These are phyloP conservation scores for Mustelus asterias DNA, from an alignment of 2,113 vertebrate species.

Conservation along the genomic window DNA sequence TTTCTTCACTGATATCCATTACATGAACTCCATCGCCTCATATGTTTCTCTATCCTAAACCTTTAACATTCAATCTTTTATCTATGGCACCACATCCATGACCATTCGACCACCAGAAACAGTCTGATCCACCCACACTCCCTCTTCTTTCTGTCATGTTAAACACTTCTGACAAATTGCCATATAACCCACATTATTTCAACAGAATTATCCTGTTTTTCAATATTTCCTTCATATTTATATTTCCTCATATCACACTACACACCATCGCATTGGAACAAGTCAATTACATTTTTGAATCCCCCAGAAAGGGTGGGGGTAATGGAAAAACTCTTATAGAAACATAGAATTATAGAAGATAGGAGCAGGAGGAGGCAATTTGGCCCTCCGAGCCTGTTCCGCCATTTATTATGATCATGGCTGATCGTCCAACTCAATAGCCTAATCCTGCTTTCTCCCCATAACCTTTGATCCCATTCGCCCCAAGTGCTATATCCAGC, in stretches of 20 bases:
- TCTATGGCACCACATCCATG: background rate
- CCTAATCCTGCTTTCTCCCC: too few relatives aligned
- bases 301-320: background rate
- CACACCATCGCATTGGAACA: background rate
- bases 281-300: background rate
- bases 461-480: too few relatives aligned
- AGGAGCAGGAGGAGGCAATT: too few relatives aligned
- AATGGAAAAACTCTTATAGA: background rate
- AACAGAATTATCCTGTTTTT: background rate
- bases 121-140: background rate
- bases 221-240: background rate
- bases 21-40: background rate
- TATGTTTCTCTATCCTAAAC: background rate
- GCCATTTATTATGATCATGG: too few relatives aligned
- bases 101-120: background rate
- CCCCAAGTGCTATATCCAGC: too few relatives aligned
- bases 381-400: too few relatives aligned
- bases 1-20: background rate
- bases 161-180: background rate
- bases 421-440: too few relatives aligned
- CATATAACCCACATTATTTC: background rate
- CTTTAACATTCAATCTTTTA: background rate
- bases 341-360: too few relatives aligned
- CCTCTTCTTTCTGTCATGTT: background rate
- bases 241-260: background rate